Evolutionary conservation across 2,888 invertebrate species (phyloP).

Genomic region (Andrena chrysosceles): DNA sequence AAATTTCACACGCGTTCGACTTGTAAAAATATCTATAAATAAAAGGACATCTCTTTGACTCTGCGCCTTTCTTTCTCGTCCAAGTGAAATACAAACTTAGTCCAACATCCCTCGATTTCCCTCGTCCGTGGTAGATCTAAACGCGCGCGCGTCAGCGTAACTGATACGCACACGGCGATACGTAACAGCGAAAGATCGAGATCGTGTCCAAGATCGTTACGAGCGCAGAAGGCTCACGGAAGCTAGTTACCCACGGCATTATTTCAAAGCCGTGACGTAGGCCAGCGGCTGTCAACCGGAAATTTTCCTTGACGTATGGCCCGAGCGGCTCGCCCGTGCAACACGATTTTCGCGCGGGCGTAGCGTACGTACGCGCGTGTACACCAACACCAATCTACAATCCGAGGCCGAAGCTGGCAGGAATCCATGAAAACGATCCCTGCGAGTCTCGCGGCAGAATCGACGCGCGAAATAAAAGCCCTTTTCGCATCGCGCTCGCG

Average conservation of each 20-base stretch:
- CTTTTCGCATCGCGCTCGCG: neutral
- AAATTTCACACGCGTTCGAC: no score
- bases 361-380: conserved; percentile 32
- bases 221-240: conserved; percentile 41
- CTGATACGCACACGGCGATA: neutral
- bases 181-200: neutral
- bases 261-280: conserved; percentile 58
- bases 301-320: conserved; percentile 68
- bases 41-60: neutral
- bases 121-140: neutral
- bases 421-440: conserved; percentile 67
- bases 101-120: neutral
- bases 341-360: conserved; percentile 47
- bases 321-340: conserved; percentile 27
- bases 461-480: conserved; percentile 46
- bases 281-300: conserved; percentile 59
- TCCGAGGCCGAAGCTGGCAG: conserved; percentile 64
- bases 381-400: conserved; percentile 40
- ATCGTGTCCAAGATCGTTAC: neutral
- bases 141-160: neutral
- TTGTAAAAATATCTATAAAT: no score
- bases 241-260: conserved; percentile 48
- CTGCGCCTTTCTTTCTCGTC: neutral
- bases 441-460: conserved; percentile 63
- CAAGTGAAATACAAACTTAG: neutral